Percentiles rank a stretch among this genome's conserved stretches.
Conservation (phyloP, 2,888 invertebrate genomes). For the Drosophila longiperda region DNA sequence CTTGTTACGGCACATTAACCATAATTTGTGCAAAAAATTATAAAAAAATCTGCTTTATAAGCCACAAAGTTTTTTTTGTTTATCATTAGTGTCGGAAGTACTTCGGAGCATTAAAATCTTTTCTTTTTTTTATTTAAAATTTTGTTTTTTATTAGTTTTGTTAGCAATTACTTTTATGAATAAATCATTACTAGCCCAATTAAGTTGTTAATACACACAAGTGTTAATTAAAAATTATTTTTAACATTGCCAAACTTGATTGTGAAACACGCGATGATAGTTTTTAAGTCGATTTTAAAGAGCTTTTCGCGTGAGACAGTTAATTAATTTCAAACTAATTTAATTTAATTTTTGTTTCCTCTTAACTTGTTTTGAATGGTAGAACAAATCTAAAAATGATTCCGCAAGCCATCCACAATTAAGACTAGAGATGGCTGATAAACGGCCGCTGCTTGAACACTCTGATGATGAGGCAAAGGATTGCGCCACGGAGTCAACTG, state of each 20-base stretch:
- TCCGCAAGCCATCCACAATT: not conserved
- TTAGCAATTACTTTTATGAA: constrained; percentile 14
- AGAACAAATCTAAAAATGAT: constrained; percentile 2
- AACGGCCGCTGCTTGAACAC: constrained; percentile 29
- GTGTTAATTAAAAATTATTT: not conserved
- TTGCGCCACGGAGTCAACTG: not conserved
- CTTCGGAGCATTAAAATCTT: not conserved
- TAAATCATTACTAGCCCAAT: constrained; percentile 2
- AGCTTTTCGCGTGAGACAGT: not conserved
- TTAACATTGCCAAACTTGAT: not conserved
- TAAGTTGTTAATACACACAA: not conserved
- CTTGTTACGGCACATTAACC: not conserved
- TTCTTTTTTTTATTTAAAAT: not conserved
- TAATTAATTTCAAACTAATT: not conserved
- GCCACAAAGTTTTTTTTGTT: not conserved
- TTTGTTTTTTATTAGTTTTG: not conserved
- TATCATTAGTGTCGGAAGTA: not conserved
- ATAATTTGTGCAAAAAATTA: not conserved
- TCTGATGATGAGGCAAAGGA: constrained; percentile 9
- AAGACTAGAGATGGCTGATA: constrained; percentile 37
- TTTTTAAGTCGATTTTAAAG: not conserved
- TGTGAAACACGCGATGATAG: not conserved
- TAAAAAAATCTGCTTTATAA: not conserved
- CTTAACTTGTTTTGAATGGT: not conserved
- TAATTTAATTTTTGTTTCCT: not conserved